These are phyloP conservation scores for Standfussiana lucernea DNA, from an alignment of 2,888 invertebrate genomes.

Conservation along the genomic window DNA sequence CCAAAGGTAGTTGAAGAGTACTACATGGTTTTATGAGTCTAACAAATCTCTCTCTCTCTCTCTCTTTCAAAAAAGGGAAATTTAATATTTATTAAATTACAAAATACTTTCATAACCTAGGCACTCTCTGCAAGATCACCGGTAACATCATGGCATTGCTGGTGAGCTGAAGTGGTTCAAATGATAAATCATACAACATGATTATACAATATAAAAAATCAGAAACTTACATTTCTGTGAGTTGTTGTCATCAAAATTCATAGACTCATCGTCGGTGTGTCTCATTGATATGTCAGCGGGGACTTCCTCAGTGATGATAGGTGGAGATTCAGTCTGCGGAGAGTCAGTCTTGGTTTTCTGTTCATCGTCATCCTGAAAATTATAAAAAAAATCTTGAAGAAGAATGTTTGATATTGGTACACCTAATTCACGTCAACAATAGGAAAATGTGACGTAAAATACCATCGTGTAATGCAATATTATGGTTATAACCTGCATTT, in stretches of 20 bases:
- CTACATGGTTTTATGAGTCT: background rate
- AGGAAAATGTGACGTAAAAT: background rate
- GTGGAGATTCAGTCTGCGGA: constrained; percentile 78
- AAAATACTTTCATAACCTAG: background rate
- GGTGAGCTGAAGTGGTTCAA: no score
- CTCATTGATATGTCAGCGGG: constrained; percentile 63
- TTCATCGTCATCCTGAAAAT: constrained; percentile 77
- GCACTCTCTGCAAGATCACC: background rate
- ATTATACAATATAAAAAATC: no score
- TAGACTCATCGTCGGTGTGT: constrained; percentile 81
- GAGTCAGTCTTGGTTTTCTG: constrained; percentile 78
- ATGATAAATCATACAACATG: no score
- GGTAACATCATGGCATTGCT: no score
- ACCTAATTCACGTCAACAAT: background rate
- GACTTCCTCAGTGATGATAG: constrained; percentile 83
- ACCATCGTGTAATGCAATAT: no score
- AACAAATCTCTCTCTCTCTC: no score
- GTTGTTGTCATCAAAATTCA: constrained; percentile 82
- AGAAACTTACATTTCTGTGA: constrained; percentile 85
- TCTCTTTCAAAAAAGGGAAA: no score
- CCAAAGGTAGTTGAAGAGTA: background rate
- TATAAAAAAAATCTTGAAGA: no score
- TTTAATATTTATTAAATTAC: no score
- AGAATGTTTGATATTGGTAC: background rate
- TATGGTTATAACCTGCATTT: background rate